A percentile compares a stretch with the other conserved stretches of the same genome.
These are phyloP conservation scores for Ptyas mucosa DNA, from an alignment of 2,113 vertebrate species.

Conservation along the genomic window DNA sequence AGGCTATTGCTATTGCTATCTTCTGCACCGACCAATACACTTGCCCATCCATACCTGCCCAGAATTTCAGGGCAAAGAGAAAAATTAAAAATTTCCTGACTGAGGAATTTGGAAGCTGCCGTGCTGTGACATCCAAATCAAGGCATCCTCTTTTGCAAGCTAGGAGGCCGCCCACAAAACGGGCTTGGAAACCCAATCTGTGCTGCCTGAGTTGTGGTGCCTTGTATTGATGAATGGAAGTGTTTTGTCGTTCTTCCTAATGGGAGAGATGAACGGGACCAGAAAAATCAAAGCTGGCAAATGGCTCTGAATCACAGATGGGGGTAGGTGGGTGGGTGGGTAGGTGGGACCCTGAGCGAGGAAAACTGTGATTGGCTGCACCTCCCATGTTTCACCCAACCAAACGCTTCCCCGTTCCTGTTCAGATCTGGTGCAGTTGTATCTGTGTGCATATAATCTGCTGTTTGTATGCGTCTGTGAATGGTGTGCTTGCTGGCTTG, in stretches of 20 bases:
- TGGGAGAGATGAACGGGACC: background rate
- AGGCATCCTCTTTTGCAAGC: background rate
- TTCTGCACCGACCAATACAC: background rate
- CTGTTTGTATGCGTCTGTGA: background rate
- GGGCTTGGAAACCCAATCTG: background rate
- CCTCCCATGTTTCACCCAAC: background rate
- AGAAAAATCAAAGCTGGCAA: background rate
- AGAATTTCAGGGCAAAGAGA: background rate
- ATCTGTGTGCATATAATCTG: background rate
- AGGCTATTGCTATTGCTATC: background rate
- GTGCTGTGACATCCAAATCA: no score
- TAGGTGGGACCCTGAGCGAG: background rate
- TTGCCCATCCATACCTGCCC: no score
- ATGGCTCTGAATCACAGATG: background rate
- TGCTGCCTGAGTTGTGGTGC: background rate
- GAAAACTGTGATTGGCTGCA: background rate
- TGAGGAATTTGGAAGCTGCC: background rate
- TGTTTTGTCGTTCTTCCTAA: no score
- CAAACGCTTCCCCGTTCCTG: background rate
- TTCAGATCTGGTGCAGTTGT: background rate
- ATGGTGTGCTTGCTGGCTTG: background rate
- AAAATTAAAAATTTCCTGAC: no score
- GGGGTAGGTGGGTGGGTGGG: background rate
- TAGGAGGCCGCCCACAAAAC: no score
- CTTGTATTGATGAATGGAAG: background rate